Evolutionary conservation across 2,888 invertebrate genomes (phyloP).

Genomic region (Calephelis perditalis): DNA sequence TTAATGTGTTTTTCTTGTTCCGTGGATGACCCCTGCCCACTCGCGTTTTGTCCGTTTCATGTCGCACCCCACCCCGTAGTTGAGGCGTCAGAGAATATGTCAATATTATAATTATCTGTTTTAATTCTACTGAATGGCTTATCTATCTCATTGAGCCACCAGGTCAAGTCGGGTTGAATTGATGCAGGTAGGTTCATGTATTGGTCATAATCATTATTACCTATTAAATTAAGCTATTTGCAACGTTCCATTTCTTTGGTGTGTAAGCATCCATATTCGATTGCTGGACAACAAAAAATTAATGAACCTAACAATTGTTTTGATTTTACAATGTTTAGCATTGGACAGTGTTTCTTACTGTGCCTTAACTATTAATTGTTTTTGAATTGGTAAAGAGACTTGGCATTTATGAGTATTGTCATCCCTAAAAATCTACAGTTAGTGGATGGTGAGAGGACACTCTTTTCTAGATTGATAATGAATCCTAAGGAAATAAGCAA

Average conservation of each 20-base stretch:
- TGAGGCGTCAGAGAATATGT: constrained; percentile 2
- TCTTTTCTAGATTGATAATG: no score
- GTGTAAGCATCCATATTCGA: constrained; percentile 13
- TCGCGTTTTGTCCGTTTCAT: constrained; percentile 12
- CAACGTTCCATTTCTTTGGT: constrained; percentile 11
- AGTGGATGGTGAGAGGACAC: no score
- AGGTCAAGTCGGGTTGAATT: no score
- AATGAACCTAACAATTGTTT: constrained; percentile 1
- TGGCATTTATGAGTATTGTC: not conserved
- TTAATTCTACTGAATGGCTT: no score
- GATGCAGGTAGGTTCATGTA: no score
- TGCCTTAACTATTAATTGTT: not conserved
- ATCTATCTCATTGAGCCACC: no score
- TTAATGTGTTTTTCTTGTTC: constrained; percentile 20
- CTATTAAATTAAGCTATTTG: constrained; percentile 19
- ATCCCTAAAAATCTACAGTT: not conserved
- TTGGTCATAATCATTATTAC: no score
- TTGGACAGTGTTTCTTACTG: not conserved
- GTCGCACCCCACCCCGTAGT: not conserved
- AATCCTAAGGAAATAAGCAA: no score
- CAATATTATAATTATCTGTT: no score
- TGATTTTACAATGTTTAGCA: constrained; percentile 7
- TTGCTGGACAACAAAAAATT: not conserved
- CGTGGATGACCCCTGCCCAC: constrained; percentile 16
- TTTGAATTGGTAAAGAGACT: not conserved